Percentiles rank a stretch among this genome's conserved stretches.
Conservation (phyloP, 2,113 vertebrate genomes). For the Petaurus breviceps region DNA sequence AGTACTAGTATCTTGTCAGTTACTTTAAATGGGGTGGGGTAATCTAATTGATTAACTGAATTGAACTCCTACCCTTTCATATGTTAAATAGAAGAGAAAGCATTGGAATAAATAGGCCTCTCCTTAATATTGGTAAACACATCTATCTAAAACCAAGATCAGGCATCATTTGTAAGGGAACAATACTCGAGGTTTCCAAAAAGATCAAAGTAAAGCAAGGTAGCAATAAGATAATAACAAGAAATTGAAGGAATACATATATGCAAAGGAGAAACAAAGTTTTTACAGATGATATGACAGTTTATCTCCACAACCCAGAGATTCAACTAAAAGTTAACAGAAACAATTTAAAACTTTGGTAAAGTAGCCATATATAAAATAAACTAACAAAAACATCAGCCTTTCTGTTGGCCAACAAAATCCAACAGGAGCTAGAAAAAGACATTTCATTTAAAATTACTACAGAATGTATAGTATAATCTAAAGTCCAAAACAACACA, state of each 20-base stretch:
- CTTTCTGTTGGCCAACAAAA: not conserved
- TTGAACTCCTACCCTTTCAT: too few relatives aligned
- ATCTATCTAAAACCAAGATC: not conserved
- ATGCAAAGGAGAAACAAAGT: not conserved
- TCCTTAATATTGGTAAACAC: not conserved
- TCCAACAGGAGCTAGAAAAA: not conserved
- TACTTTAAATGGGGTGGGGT: too few relatives aligned
- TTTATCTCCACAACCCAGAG: not conserved
- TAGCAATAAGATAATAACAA: not conserved
- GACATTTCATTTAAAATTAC: not conserved
- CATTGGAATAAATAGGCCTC: too few relatives aligned
- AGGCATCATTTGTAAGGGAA: not conserved
- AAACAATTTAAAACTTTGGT: not conserved
- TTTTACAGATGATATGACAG: not conserved
- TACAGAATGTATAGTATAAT: not conserved
- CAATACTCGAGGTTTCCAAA: not conserved
- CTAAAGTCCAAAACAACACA: not conserved
- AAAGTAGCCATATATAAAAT: not conserved
- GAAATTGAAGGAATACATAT: not conserved
- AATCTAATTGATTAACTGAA: too few relatives aligned
- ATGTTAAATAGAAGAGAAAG: too few relatives aligned
- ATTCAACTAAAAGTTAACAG: not conserved
- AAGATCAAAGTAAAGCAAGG: not conserved
- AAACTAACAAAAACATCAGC: not conserved
- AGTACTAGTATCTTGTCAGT: too few relatives aligned